These are phyloP conservation scores for Porites lutea DNA, from an alignment of 64 coral and sea anemone species.

Conservation along the genomic window DNA sequence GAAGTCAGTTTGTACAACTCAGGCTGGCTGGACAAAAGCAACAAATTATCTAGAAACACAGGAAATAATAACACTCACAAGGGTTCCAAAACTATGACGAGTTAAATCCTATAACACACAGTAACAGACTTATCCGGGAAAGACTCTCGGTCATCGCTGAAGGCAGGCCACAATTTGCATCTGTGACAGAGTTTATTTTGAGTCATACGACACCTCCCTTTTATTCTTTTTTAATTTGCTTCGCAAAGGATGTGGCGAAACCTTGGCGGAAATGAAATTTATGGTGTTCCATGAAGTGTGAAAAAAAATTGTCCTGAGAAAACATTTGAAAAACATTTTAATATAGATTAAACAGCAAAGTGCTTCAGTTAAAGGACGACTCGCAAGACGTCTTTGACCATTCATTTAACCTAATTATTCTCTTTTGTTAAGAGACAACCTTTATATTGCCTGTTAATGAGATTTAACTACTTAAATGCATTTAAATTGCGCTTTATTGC, in stretches of 20 bases:
- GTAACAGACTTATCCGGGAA: not conserved
- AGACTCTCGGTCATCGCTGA: not conserved
- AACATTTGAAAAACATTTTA: too few species aligned
- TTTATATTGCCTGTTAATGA: conserved; percentile 20
- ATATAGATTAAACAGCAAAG: too few species aligned
- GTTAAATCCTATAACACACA: not conserved
- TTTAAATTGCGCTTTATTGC: not conserved
- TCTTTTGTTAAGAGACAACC: conserved; percentile 2
- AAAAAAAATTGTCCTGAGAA: too few species aligned
- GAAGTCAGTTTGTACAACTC: too few species aligned
- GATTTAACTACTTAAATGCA: conserved; percentile 19
- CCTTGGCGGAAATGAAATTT: conserved; percentile 24
- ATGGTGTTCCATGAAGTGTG: not conserved
- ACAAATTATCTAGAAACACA: not conserved
- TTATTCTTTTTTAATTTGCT: conserved; percentile 16
- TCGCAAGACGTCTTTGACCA: not conserved
- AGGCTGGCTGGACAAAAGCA: conserved; percentile 3
- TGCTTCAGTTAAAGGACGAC: too few species aligned
- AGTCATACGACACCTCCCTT: conserved; percentile 7
- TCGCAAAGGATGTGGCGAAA: not conserved
- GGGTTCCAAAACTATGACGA: not conserved
- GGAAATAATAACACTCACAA: not conserved
- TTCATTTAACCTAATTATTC: conserved; percentile 16
- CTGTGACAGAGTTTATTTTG: not conserved
- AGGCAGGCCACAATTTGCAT: not conserved